Base-by-base conservation (phyloP, 2,797 vertebrate genomes). In the Mormyrus hasselquistii region DNA sequence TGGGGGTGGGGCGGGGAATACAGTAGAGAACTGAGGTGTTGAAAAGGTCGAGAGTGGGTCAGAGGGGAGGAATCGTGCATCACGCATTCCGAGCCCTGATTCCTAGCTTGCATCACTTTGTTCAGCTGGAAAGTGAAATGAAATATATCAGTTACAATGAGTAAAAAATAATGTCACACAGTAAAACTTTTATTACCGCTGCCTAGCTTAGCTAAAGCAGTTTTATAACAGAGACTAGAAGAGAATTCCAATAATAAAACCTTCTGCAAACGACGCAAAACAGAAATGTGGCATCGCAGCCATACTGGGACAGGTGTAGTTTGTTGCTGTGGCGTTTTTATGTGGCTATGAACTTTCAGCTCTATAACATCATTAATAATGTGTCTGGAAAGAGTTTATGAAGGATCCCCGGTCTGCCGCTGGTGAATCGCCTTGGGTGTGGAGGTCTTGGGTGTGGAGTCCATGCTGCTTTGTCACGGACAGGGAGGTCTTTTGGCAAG, bases 351-450 rank as follows among this genome's bases (percentile, higher is more conserved):
- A 93, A 95, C 90, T 92, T 90, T 94, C 93, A 95, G 92, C 95
- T 95, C 95, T 94, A 95, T 93, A 88, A 92, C 89, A 92, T 94
- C 94, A 91, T 96, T 94, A 94, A 94, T 95, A 94, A 89, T 73
- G 91, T 95, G 92, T 79, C 92, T 95, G 92, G 91, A 92, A 92
- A 88, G 44, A 89, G 49, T 92, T 93, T 93, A 92, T 93, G 88
- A 91, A 93, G 91, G 90, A 90, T 91, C 88, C 84, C 92, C 90
- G 25, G 65, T 22, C 88, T 91, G 25, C 52, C n/a, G 16, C 41
- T 62, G 52, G 14, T 49, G 76, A 50, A 73, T 22, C 38, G 8
- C 44, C 47, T 29, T 73, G 69, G 85, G 85, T 87, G 59, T 52
- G 44, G 57, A 89, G 90, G 16, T 34, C 19, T 29, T 16, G 6